These are phyloP conservation scores for Bufo bufo DNA, from an alignment of 2,113 vertebrate genomes.

Conservation along the genomic window DNA sequence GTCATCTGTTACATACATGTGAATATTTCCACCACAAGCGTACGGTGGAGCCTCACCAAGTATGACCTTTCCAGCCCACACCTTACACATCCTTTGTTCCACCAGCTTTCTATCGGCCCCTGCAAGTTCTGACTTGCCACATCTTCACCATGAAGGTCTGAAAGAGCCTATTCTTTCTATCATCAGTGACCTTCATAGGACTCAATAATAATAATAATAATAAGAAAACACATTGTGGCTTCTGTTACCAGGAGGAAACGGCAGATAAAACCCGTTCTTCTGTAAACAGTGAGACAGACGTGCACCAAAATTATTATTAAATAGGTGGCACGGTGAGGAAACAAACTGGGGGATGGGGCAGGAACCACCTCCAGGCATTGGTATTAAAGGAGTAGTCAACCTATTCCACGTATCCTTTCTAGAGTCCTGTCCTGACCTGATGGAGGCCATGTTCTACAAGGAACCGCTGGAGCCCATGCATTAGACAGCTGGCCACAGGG, in stretches of 20 bases:
- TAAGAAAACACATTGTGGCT: neutral
- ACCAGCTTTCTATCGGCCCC: neutral
- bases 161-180: neutral
- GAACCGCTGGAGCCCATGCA: too few species aligned
- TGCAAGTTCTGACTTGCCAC: neutral
- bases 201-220: neutral
- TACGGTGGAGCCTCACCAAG: neutral
- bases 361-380: too few species aligned
- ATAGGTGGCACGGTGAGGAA: neutral
- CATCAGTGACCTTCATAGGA: neutral
- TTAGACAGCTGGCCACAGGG: too few species aligned
- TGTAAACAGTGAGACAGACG: neutral
- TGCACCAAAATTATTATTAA: neutral
- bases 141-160: neutral
- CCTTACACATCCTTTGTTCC: too few species aligned
- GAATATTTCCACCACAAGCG: neutral
- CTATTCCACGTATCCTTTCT: too few species aligned
- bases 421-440: too few species aligned
- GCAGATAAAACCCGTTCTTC: neutral
- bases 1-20: neutral
- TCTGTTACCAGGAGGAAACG: neutral
- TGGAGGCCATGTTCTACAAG: too few species aligned
- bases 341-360: neutral
- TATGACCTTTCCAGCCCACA: neutral
- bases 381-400: too few species aligned